Conservation (phyloP, 2,113 vertebrate species). For the Antennarius striatus region DNA sequence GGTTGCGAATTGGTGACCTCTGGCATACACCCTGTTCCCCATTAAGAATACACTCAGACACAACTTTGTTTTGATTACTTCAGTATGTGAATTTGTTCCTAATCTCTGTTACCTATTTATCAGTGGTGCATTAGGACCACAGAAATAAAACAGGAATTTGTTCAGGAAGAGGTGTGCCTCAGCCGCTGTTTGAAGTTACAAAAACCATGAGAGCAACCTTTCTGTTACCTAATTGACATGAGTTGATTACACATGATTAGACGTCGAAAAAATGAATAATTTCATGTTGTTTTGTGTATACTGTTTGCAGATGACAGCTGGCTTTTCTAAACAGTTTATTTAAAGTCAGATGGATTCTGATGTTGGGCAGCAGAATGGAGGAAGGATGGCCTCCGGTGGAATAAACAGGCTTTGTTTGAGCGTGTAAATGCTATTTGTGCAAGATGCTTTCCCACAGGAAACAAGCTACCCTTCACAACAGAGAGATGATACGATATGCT, state of each 20-base stretch:
- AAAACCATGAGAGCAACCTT: slow-evolving; percentile 30
- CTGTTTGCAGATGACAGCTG: slow-evolving; percentile 44
- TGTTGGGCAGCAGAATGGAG: slow-evolving; percentile 11
- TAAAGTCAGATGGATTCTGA: slow-evolving; percentile 29
- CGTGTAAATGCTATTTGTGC: slow-evolving; percentile 36
- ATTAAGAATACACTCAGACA: slow-evolving; percentile 52
- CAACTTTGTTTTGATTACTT: slow-evolving; percentile 53
- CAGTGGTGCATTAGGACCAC: slow-evolving; percentile 5
- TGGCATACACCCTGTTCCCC: slow-evolving; percentile 21
- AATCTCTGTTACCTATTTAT: slow-evolving; percentile 54
- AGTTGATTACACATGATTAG: slow-evolving; percentile 43
- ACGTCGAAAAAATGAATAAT: slow-evolving; percentile 32
- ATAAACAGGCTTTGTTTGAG: slow-evolving; percentile 34
- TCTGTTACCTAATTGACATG: slow-evolving; percentile 28
- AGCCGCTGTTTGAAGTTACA: slow-evolving; percentile 19
- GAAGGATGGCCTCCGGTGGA: not conserved
- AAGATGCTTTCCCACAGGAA: slow-evolving; percentile 17
- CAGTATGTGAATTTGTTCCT: slow-evolving; percentile 49
- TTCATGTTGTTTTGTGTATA: slow-evolving; percentile 23
- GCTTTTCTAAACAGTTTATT: slow-evolving; percentile 58
- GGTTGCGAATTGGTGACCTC: not conserved
- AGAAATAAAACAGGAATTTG: slow-evolving; percentile 45
- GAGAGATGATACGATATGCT: slow-evolving; percentile 24
- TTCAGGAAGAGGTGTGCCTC: not conserved
- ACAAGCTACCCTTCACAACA: slow-evolving; percentile 2